Evolutionary conservation across 2,113 vertebrate species (phyloP), one percentile per base, ranked within the genome.

Genomic region (Carassius carassius): DNA sequence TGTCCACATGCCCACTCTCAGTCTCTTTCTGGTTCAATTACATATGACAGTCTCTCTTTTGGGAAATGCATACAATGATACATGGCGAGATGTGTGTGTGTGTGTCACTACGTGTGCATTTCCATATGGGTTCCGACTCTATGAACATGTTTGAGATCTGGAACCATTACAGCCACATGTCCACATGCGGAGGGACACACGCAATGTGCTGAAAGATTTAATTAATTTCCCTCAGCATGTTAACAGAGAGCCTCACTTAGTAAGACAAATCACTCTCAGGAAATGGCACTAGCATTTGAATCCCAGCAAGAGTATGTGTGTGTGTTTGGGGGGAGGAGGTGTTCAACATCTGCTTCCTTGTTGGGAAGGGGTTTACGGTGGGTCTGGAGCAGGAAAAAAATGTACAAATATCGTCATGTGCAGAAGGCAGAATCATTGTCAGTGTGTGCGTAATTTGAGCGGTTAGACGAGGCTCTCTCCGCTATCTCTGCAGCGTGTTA

Each of bases 311-410:
- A 25, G 37, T 81, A 49, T 49, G 81, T 81, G 72, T 58, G 67
- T 74, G 69, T 60, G 54, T 86, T 70, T 72, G 60, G 63, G 84
- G 32, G 85, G 81, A 54, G 89, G 90, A 86, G 81, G 83, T 88
- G 81, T 90, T 88, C 91, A 91, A 93, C 91, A 92, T 91, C 90
- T 92, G 92, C 92, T 92, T 93, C 89, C 90, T 89, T 84, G 91
- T 90, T 79, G 84, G n/a, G 54, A 87, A 86, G 82, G 85, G 87
- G 87, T 86, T 88, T 87, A 90, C 85, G 88, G 89, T 86, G 63
- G 25, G 65, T 85, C 86, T 35, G 90, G 84, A 41, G 67, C 47
- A 78, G 51, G 54, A 73, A 37, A 77, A 86, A 75, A 67, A 35
- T 79, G 58, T 25, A 63, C 60, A 58, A 56, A 65, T 80, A 67